Evolutionary conservation across 2,113 vertebrate species (phyloP).

Genomic region (Vidua macroura): DNA sequence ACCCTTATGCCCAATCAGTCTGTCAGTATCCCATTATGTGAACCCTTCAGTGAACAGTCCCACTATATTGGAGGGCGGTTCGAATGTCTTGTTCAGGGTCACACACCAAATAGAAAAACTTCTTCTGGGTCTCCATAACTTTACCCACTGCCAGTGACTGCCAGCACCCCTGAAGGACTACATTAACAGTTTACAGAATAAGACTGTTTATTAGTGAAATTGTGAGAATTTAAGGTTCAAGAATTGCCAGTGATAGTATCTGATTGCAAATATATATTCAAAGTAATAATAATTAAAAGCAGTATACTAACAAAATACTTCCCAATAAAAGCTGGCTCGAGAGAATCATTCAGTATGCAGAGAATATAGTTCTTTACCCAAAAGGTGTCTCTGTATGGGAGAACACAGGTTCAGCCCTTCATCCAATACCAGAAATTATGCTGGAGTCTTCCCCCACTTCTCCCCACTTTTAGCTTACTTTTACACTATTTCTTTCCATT

Average conservation of each 20-base stretch:
- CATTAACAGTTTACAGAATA: not conserved
- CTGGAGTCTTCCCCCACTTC: not conserved
- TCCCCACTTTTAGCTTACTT: not conserved
- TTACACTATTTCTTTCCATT: not conserved
- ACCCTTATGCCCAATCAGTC: not conserved
- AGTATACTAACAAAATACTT: too few relatives aligned
- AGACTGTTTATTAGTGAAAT: not conserved
- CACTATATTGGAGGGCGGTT: fast-evolving
- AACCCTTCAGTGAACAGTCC: not conserved
- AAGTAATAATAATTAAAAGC: not conserved
- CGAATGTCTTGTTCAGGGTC: not conserved
- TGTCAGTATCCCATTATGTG: not conserved
- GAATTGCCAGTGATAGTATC: not conserved
- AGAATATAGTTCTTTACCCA: not conserved
- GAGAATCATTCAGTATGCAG: not conserved
- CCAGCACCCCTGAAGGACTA: not conserved
- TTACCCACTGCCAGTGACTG: not conserved
- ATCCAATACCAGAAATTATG: not conserved
- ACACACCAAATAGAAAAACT: not conserved
- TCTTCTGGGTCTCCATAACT: not conserved
- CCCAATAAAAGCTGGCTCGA: not conserved
- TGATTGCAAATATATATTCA: not conserved
- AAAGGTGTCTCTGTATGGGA: fast-evolving
- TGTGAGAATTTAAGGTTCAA: not conserved
- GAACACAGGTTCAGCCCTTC: not conserved